Percentiles rank a stretch among this genome's conserved stretches.
Evolutionary conservation across 1,140 invertebrate genomes (phyloP).

Genomic region (Pachypeltis micranthus): DNA sequence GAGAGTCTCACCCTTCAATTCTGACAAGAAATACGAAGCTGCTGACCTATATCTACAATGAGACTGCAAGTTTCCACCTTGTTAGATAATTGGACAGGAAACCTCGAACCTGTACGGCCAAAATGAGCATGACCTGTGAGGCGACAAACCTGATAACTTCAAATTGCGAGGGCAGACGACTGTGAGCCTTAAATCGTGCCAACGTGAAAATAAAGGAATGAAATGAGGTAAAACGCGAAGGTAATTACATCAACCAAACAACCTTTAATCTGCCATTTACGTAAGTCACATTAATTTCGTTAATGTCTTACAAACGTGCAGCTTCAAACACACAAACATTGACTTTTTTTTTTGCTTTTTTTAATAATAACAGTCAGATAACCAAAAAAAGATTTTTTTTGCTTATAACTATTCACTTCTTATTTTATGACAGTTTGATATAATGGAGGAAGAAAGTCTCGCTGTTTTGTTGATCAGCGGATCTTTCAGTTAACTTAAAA

Average conservation of each 20-base stretch:
- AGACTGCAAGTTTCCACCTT: too few species aligned
- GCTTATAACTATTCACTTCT: constrained; percentile 20
- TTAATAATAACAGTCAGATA: constrained; percentile 21
- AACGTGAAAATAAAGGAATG: not conserved
- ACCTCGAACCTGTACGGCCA: too few species aligned
- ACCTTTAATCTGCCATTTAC: constrained; percentile 20
- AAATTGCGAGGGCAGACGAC: too few species aligned
- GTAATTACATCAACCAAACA: constrained; percentile 22
- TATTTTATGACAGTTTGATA: constrained; percentile 21
- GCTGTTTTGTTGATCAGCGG: not conserved
- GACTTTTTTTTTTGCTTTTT: too few species aligned
- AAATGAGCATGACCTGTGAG: too few species aligned
- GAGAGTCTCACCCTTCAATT: too few species aligned
- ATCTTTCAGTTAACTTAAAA: constrained; percentile 14
- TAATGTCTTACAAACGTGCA: constrained; percentile 15
- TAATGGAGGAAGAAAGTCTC: constrained; percentile 17
- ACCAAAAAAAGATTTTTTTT: constrained; percentile 16
- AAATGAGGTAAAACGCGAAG: constrained; percentile 10
- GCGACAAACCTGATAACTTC: too few species aligned
- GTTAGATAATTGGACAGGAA: too few species aligned
- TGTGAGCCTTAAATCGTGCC: too few species aligned
- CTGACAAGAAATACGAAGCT: too few species aligned
- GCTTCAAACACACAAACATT: constrained; percentile 22
- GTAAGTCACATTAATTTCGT: constrained; percentile 19
- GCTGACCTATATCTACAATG: too few species aligned